These are phyloP conservation scores for Apteryx mantelli DNA, from an alignment of 2,113 vertebrate species.

Conservation along the genomic window DNA sequence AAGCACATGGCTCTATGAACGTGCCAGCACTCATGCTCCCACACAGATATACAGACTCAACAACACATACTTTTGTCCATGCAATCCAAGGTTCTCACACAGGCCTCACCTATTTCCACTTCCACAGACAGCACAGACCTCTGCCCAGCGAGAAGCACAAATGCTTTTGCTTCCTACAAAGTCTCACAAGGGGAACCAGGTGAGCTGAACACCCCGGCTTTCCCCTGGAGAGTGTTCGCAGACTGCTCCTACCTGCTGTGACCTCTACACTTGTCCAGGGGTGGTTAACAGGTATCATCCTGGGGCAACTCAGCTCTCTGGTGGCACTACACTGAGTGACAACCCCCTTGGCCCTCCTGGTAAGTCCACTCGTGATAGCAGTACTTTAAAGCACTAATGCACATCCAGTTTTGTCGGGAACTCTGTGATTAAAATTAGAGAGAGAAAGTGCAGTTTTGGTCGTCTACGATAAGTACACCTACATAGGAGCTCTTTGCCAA, in stretches of 20 bases:
- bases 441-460: background rate
- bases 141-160: background rate
- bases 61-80: background rate
- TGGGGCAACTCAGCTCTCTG: background rate
- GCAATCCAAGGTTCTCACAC: background rate
- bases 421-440: background rate
- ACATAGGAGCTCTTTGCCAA: background rate
- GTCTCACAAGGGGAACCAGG: background rate
- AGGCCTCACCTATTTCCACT: background rate
- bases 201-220: background rate
- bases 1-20: rapidly evolving
- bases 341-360: background rate
- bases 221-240: rapidly evolving
- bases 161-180: background rate
- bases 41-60: background rate
- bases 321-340: background rate
- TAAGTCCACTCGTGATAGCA: background rate
- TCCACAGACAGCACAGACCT: too few relatives aligned
- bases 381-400: background rate
- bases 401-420: background rate
- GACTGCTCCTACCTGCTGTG: background rate
- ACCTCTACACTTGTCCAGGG: background rate
- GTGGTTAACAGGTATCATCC: rapidly evolving
- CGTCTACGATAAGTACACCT: background rate
- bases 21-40: background rate